A percentile compares a stretch with the other conserved stretches of the same genome.
phyloP scores from a whole-genome alignment of 1,140 invertebrate genomes.

The Cardiocondyla obscurior region DNA sequence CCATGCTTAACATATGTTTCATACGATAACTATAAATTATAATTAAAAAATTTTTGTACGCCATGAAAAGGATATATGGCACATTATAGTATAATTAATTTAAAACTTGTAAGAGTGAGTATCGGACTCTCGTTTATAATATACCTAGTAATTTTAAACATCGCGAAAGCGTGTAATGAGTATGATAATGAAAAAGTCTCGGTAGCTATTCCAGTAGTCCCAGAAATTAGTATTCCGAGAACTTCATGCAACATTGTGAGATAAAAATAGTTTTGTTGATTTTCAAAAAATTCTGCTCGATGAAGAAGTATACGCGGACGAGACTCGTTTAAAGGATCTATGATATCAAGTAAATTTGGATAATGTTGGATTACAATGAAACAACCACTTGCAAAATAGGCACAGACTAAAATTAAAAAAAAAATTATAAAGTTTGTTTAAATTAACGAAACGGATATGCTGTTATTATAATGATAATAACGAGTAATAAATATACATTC shows the following conservation, averaged over 20 bases:
- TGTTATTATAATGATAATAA: too few species aligned
- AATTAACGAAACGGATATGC: too few species aligned
- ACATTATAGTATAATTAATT: neutral
- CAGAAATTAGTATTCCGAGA: conserved; percentile 23
- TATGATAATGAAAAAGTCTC: conserved; percentile 15
- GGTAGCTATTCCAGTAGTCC: conserved; percentile 57
- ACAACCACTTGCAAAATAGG: neutral
- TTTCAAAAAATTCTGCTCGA: conserved; percentile 17
- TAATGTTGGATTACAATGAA: neutral
- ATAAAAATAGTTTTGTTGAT: conserved; percentile 58
- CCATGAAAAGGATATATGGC: neutral
- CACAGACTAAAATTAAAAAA: neutral
- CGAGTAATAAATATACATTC: too few species aligned
- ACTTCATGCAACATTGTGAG: conserved; percentile 33
- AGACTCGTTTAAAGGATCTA: conserved; percentile 28
- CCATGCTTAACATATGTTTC: neutral
- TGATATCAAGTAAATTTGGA: neutral
- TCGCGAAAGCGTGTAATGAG: neutral
- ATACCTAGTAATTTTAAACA: conserved; percentile 38
- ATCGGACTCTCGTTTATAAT: neutral
- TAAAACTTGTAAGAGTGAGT: too few species aligned
- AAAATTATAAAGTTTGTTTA: neutral
- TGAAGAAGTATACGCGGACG: neutral
- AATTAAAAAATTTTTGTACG: conserved; percentile 1
- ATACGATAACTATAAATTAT: conserved; percentile 48